Evolutionary conservation across 2,888 invertebrate species (phyloP), one percentile per base, ranked within the genome.

Genomic region (Pammene fasciana): DNA sequence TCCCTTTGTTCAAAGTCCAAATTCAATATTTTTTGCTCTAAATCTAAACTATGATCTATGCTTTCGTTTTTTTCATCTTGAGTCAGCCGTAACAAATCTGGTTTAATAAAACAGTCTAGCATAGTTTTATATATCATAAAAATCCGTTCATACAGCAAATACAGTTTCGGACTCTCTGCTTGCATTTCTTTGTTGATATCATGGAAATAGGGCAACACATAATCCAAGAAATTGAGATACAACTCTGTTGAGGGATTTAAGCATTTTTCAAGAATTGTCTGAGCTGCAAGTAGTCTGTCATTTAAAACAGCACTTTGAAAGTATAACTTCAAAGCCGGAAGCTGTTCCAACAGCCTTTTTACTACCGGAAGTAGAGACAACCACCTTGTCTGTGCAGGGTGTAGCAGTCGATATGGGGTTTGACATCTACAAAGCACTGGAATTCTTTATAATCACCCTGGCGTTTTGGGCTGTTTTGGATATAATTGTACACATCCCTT

Each of bases 401-500:
- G 70, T 54, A 73, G 54, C 10, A 73, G 16, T 70, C 56, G 70
- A 61, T 72, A n/a, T n/a, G 70, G 5, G 68, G 60, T 68, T 73
- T 50, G 38, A 72, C 18, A 54, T 72, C 14, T 3, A 71, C 41
- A 67, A 73, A 73, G 1, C 8, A 14, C 74, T 82, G 81, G 66
- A 80, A 77, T 48, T 78, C 71, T 71, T 72, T 62, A 70, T 75
- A 80, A 59, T 78, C 74, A 36, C 68, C 70, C 1, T 26, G 56
- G 61, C 79, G 72, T 82, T 85, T 60, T 26, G 60, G 59, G 34
- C 46, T 46, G 60, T 79, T 73, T 50, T 78, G 72, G 36, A 86
- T 76, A 72, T 81, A 82, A 62, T 75, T 78, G 68, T 77, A 82
- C 8, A 80, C 71, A 68, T 79, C 77, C n/a, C 79, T 67, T 6